A percentile compares a stretch with the other conserved stretches of the same genome.
Conservation (phyloP, 53 echinoderm and acorn worm species). For the Paracentrotus lividus region DNA sequence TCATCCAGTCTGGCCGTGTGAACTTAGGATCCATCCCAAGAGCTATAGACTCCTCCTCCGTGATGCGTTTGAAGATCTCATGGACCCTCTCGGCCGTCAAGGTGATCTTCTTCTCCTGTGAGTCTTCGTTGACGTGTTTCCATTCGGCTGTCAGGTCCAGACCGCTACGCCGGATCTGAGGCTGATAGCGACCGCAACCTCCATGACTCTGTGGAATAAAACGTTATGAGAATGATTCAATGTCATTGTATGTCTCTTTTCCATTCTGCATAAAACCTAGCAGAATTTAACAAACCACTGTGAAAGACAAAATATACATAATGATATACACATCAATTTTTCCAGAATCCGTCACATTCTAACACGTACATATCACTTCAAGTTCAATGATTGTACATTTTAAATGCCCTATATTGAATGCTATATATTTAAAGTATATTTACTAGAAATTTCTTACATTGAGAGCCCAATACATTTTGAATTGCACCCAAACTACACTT, state of each 20-base stretch:
- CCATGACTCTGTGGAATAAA: slow-evolving; percentile 85
- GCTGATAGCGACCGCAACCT: slow-evolving; percentile 99
- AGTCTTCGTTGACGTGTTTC: slow-evolving; percentile 98
- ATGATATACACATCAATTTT: too few species aligned
- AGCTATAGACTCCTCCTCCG: slow-evolving; percentile 93
- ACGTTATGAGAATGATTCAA: background rate
- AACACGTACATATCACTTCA: too few species aligned
- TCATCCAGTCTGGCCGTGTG: slow-evolving; percentile 98
- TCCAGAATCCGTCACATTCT: too few species aligned
- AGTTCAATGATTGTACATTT: too few species aligned
- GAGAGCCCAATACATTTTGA: too few species aligned
- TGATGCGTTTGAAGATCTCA: slow-evolving; percentile 97
- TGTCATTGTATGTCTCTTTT: background rate
- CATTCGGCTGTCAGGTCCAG: slow-evolving; percentile 95
- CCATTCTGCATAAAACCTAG: too few species aligned
- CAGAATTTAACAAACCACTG: too few species aligned
- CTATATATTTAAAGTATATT: too few species aligned
- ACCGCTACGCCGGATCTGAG: slow-evolving; percentile 88
- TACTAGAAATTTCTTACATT: too few species aligned
- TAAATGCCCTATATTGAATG: too few species aligned
- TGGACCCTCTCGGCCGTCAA: slow-evolving; percentile 93
- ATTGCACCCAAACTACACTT: too few species aligned
- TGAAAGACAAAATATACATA: too few species aligned
- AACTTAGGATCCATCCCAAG: slow-evolving; percentile 95
- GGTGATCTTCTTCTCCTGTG: slow-evolving; percentile 95